Percentiles rank a stretch among this genome's conserved stretches.
These are phyloP conservation scores for Hymenopus coronatus DNA, from an alignment of 2,888 invertebrate genomes.

Conservation along the genomic window DNA sequence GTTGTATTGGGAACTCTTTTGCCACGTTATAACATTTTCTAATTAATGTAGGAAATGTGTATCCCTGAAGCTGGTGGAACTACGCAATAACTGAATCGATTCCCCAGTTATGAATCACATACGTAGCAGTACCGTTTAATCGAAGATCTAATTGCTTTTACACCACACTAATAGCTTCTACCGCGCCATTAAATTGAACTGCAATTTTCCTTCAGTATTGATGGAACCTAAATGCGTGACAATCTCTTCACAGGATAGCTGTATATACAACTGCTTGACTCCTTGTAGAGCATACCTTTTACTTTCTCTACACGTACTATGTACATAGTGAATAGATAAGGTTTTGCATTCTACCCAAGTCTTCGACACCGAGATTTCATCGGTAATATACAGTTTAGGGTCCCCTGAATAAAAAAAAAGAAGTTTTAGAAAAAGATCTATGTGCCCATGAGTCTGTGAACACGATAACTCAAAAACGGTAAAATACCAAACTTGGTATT, in stretches of 20 bases:
- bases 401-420: too few relatives aligned
- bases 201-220: not conserved
- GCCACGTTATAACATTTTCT: not conserved
- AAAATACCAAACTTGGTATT: too few relatives aligned
- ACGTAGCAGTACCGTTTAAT: not conserved
- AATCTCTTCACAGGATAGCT: not conserved
- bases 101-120: not conserved
- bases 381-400: too few relatives aligned
- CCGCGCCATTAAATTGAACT: not conserved
- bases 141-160: not conserved
- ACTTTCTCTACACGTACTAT: too few relatives aligned
- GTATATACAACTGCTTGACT: not conserved
- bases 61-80: not conserved
- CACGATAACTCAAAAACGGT: too few relatives aligned
- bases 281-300: too few relatives aligned
- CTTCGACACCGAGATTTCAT: too few relatives aligned
- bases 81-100: not conserved
- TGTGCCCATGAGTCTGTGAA: too few relatives aligned
- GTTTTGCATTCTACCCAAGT: too few relatives aligned
- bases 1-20: not conserved
- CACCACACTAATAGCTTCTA: not conserved
- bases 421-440: too few relatives aligned
- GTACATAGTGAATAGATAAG: too few relatives aligned
- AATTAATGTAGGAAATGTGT: not conserved
- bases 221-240: not conserved